Base-by-base conservation (phyloP, 2,113 vertebrate species). In the Talpa occidentalis region DNA sequence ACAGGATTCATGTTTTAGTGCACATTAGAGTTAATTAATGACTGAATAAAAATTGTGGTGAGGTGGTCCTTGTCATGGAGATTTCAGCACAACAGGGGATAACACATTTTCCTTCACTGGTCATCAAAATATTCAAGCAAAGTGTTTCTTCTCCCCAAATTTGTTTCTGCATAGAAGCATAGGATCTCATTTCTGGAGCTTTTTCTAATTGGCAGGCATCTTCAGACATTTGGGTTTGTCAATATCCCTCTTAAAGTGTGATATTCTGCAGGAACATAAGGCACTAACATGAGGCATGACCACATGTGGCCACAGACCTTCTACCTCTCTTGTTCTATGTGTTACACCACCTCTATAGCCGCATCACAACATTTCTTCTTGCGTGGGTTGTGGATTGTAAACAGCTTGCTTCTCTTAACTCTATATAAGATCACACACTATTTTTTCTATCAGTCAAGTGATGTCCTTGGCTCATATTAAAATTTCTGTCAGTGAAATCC, bases 401-500 rank as follows among this genome's bases (percentile, higher is more conserved):
- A 64, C 62, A 76, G 9, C 44, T 86, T 44, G 81, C 35, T 84
- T 74, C 52, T 84, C 19, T 72, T 67, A 49, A 81, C 66, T 47
- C 40, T 72, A 16, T 21, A 73, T 44, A 67, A 84, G 52, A 93
- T 64, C 35, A 30, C 52, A 64, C 24, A 26, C 26, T 56, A 73
- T 44, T 47, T 77, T 84, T 94, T 40, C 90, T 81, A 80, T 60
- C 47, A 44, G 49, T 77, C 67, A 96, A 47, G 52, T 74, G 28
- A 30, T 30, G 44, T 3, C 37, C 64, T 97, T 96, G 94, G 88
- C 80, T 72, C 40, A 17, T 67, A 77, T 35, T 35, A 82, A 94
- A 77, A 73, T 73, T 94, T 90, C 88, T 92, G 49, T 96, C 62
- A 81, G 44, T 84, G 40, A 97, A 94, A 94, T 81, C 56, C 80